Conservation (phyloP, 2,113 vertebrate genomes). For the Acrocephalus kingi region DNA sequence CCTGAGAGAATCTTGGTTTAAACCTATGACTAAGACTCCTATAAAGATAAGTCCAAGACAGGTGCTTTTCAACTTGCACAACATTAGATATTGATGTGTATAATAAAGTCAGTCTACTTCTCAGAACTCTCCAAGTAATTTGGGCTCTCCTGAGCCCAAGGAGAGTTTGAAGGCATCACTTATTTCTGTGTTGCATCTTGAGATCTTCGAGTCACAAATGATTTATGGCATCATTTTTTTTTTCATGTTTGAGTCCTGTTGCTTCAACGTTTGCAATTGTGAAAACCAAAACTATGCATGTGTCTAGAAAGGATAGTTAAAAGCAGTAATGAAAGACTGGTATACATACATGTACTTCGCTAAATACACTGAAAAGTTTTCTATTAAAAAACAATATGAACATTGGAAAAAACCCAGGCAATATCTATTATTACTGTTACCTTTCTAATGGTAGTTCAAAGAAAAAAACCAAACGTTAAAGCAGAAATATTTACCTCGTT, state of each 20-base stretch:
- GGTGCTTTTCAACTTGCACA: conserved; percentile 38
- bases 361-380: not conserved
- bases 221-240: not conserved
- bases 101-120: not conserved
- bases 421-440: not conserved
- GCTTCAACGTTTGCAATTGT: not conserved
- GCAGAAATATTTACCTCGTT: not conserved
- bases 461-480: not conserved
- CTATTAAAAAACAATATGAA: not conserved
- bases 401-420: not conserved
- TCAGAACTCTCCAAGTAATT: not conserved
- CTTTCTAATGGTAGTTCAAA: not conserved
- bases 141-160: not conserved
- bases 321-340: not conserved
- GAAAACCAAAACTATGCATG: not conserved
- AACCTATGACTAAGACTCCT: conserved; percentile 49
- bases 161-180: not conserved
- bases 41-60: conserved; percentile 54
- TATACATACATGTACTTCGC: not conserved
- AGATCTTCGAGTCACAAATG: not conserved
- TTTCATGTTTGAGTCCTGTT: not conserved
- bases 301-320: not conserved
- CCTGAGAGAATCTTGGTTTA: conserved; percentile 57
- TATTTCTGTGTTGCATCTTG: not conserved
- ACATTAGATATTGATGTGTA: not conserved